Percentiles rank a stretch among this genome's conserved stretches.
These are phyloP conservation scores for Metaphire vulgaris DNA, from an alignment of 1,140 invertebrate species.

Conservation along the genomic window DNA sequence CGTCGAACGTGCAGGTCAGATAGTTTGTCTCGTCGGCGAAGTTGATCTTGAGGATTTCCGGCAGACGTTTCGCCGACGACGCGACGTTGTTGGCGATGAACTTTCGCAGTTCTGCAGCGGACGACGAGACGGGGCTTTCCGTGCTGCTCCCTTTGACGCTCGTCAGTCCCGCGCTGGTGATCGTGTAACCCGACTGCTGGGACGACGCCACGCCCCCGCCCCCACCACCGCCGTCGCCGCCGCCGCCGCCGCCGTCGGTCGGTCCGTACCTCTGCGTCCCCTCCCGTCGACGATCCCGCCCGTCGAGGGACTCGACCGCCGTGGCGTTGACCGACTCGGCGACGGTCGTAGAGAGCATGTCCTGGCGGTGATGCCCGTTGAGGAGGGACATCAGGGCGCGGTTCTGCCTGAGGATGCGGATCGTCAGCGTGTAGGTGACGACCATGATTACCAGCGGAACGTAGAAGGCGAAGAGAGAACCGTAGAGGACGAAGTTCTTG, in stretches of 20 bases:
- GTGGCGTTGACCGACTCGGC: too few relatives aligned
- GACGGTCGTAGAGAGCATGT: too few relatives aligned
- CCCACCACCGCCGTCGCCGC: too few relatives aligned
- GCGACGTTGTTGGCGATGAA: neutral
- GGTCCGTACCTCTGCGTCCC: too few relatives aligned
- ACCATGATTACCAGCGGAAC: slow-evolving; percentile 91
- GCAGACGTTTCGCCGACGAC: neutral
- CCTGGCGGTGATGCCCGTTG: too few relatives aligned
- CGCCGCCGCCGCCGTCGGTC: too few relatives aligned
- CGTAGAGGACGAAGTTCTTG: slow-evolving; percentile 32
- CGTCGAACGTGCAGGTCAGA: too few relatives aligned
- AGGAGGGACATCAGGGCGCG: slow-evolving; percentile 36
- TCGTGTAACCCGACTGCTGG: neutral
- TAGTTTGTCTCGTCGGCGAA: neutral
- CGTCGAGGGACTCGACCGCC: too few relatives aligned
- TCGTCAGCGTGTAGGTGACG: slow-evolving; percentile 82
- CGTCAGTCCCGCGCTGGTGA: neutral
- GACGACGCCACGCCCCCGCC: too few relatives aligned
- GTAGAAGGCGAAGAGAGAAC: slow-evolving; percentile 88
- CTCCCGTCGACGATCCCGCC: too few relatives aligned
- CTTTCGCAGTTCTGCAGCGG: neutral
- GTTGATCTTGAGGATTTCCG: neutral
- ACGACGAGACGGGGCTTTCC: neutral
- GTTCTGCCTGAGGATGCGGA: slow-evolving; percentile 56
- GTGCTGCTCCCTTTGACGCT: neutral